Conservation (phyloP, 2,797 vertebrate species). For the Diplodus puntazzo region DNA sequence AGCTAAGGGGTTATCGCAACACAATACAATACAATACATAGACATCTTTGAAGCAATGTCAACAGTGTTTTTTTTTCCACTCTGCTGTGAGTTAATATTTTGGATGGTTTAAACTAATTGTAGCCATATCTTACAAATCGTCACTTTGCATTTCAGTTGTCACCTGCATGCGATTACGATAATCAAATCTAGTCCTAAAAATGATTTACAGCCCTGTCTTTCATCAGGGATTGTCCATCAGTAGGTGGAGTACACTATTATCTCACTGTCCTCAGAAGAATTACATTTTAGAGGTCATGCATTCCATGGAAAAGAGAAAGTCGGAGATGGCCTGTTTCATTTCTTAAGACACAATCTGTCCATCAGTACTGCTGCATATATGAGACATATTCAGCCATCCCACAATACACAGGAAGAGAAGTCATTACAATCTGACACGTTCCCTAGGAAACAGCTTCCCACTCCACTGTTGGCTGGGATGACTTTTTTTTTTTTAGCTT, state of each 20-base stretch:
- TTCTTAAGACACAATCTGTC: conserved; percentile 39
- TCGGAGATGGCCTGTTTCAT: conserved; percentile 14
- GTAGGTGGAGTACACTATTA: background rate
- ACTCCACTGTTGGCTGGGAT: conserved; percentile 35
- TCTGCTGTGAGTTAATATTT: too few species aligned
- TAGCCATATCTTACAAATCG: too few species aligned
- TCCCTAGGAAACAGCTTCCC: conserved; percentile 76
- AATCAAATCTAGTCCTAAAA: conserved; percentile 9
- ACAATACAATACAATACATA: too few species aligned
- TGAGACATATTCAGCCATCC: conserved; percentile 58
- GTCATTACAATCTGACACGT: conserved; percentile 66
- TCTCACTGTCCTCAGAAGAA: conserved; percentile 4
- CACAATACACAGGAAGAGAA: conserved; percentile 61
- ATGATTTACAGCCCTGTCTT: background rate
- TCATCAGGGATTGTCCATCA: background rate
- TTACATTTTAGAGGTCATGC: conserved; percentile 18
- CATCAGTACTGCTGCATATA: conserved; percentile 36
- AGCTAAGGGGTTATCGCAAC: too few species aligned
- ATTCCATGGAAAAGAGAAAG: conserved; percentile 15
- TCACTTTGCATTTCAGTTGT: background rate
- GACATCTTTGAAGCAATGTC: too few species aligned
- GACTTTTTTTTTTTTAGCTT: conserved; percentile 27
- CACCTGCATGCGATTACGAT: background rate
- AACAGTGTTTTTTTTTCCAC: too few species aligned
- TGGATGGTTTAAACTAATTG: too few species aligned